Base-by-base conservation (phyloP, 2,888 invertebrate species). In the Helobdella robusta region DNA sequence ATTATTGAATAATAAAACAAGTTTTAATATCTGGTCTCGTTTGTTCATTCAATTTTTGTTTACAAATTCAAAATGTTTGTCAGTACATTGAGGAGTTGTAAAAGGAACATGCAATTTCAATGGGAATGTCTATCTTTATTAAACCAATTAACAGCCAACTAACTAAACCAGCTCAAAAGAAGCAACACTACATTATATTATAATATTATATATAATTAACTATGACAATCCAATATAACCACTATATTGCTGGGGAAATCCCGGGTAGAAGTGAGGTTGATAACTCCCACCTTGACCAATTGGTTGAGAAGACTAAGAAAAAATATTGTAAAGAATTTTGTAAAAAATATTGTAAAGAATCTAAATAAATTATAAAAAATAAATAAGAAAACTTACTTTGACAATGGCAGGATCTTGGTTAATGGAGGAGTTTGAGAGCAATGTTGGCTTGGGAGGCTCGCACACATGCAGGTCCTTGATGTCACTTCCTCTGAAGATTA, bases 401-500 rank as follows among this genome's bases (percentile, higher is more conserved):
- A 98, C 92, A 81, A 98, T 98, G 69, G 98, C 98, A 67, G 98
- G 98, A 83, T 98, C 98, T 82, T 93, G 77, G 52, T 81, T 72
- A 18, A 62, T 28, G 23, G 65, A 30, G 15, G 64, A 48, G 11
- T 60, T 61, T n/a, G n/a, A n/a, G 23, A 88, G 86, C 25, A 73
- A 73, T 35, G 73, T 67, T 23, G 73, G 69, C 64, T 75, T 75
- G n/a, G 84, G 84, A 68, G 97, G 88, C 70, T 84, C 84, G 77
- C 84, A 84, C 61, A 98, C 93, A 79, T 93, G 86, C 76, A 99
- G 91, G 80, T 98, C 97, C 83, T 98, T 98, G 77, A 99, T 98
- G 81, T 99, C 98, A 71, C 91, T 88, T 58, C 97, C 97, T 73
- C 95, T 86, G 82, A 98, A 98, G 73, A 98, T 85, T 76, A 98